Evolutionary conservation across 1,140 invertebrate species (phyloP).

Genomic region (Lycorma delicatula): DNA sequence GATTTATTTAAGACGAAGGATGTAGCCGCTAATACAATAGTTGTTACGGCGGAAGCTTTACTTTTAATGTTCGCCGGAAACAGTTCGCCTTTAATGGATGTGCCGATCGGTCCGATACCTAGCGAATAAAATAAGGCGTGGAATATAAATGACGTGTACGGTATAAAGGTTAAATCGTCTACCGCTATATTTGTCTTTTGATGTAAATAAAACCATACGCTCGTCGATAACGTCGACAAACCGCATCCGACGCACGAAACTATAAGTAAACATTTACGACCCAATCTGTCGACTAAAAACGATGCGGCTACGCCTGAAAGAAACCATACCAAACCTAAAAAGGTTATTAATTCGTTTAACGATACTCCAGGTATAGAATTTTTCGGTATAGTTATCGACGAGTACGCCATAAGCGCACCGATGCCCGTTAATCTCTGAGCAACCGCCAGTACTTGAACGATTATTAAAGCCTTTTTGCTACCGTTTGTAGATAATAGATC

Average conservation of each 20-base stretch:
- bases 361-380: constrained; percentile 18
- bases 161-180: constrained; percentile 3
- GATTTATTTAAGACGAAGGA: constrained; percentile 62
- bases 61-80: constrained; percentile 19
- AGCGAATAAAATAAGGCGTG: constrained; percentile 19
- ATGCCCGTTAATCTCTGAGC: constrained; percentile 69
- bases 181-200: neutral
- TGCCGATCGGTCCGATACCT: constrained; percentile 16
- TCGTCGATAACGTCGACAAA: constrained; percentile 13
- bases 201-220: constrained; percentile 17
- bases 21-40: constrained; percentile 13
- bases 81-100: constrained; percentile 20
- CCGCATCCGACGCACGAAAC: constrained; percentile 34
- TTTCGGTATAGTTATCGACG: constrained; percentile 59
- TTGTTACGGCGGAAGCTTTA: constrained; percentile 16
- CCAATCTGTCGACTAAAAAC: neutral
- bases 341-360: neutral
- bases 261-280: too few species aligned
- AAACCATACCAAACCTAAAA: neutral
- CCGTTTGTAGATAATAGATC: constrained; percentile 43
- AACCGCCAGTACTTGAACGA: constrained; percentile 54
- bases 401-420: constrained; percentile 64
- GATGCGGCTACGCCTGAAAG: neutral
- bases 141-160: constrained; percentile 14
- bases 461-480: constrained; percentile 53